Base-by-base conservation (phyloP, 2,113 vertebrate species). In the Paradisaea rubra region DNA sequence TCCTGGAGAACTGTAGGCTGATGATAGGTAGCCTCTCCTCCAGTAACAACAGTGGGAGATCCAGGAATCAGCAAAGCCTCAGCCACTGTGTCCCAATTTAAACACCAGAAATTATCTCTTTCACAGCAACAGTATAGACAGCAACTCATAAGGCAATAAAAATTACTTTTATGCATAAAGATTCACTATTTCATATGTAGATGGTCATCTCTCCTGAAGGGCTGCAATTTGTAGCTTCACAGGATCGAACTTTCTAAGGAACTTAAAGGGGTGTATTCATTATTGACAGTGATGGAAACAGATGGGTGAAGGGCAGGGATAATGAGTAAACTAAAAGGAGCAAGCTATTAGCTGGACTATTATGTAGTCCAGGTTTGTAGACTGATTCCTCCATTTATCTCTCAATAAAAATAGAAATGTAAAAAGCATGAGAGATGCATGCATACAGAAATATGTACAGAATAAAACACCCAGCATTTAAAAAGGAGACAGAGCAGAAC, bases 401-500 rank as follows among this genome's bases (percentile, higher is more conserved):
- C n/a, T 64, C 64, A 44, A 70, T 74, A 85, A 70, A 72, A 85
- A 47, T 44, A 65, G 83, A 35, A 72, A 27, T 70, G 66, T 70
- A 2, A 82, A 69, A 93, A 61, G 16, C 30, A 11, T 35, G n/a
- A 23, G 33, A 87, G 45, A 53, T 49, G 25, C 2, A 13, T 0
- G 0, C 19, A 76, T 86, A 78, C 28, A 85, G 65, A 95, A 88
- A 94, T 50, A 35, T 91, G 47, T 37, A 79, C n/a, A 33, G 96
- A 95, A 88, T 76, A 71, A 93, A 96, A 81, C 45, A 60, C 50
- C 31, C 52, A 82, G 45, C 10, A 63, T 90, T 86, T 92, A 66
- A 81, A 93, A 93, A n/a, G 57, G 42, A 56, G 79, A 76, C 25
- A 84, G 74, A 89, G 27, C 10, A 92, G 64, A 89, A 52, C 14